Evolutionary conservation across 2,888 invertebrate species (phyloP).

Genomic region (Perdita meconis): DNA sequence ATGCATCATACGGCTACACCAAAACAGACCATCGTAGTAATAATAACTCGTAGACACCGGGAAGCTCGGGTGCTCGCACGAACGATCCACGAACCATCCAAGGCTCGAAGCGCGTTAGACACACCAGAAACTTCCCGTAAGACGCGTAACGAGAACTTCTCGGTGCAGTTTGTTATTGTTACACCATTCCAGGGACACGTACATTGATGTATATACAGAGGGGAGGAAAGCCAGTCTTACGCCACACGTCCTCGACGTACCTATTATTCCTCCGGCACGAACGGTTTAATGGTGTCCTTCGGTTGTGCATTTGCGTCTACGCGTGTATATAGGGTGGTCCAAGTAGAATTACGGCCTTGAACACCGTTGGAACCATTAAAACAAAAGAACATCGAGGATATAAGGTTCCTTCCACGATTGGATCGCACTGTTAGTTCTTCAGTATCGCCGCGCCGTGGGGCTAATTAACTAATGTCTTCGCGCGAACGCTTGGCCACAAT

Average conservation of each 20-base stretch:
- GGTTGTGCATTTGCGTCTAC: conserved; percentile 46
- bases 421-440: no score
- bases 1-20: neutral
- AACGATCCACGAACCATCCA: neutral
- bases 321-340: no score
- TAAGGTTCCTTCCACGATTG: no score
- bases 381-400: no score
- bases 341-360: no score
- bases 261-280: conserved; percentile 52
- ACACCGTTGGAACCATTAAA: no score
- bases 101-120: neutral
- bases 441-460: no score
- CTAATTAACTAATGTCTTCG: no score
- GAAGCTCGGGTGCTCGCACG: neutral
- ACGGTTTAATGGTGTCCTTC: conserved; percentile 66
- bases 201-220: conserved; percentile 11
- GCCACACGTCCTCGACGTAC: conserved; percentile 49
- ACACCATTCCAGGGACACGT: conserved; percentile 2
- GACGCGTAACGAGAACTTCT: conserved; percentile 34
- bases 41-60: neutral
- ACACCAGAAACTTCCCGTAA: conserved; percentile 20
- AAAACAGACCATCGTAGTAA: neutral
- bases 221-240: conserved; percentile 16
- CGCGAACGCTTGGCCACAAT: no score
- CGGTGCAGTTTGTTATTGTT: conserved; percentile 32